A percentile compares a stretch with the other conserved stretches of the same genome.
phyloP scores from a whole-genome alignment of 2,888 invertebrate genomes.

The Drosophila glabriapex region DNA sequence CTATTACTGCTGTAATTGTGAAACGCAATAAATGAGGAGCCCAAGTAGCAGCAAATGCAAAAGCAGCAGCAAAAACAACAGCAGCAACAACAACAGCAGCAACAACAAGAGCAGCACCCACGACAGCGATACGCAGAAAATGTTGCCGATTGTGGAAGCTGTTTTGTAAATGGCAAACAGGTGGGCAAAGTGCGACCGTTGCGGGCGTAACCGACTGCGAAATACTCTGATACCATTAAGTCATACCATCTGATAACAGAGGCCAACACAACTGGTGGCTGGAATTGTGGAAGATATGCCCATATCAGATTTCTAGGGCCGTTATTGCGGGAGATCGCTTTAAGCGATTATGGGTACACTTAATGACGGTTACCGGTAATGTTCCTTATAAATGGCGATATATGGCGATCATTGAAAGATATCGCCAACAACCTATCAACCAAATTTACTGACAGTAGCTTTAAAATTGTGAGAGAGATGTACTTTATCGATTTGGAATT shows the following conservation, averaged over 20 bases:
- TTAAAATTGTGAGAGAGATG: neutral
- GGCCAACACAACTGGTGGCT: neutral
- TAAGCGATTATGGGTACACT: too few relatives aligned
- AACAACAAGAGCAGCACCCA: conserved; percentile 12
- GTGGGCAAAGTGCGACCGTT: conserved; percentile 16
- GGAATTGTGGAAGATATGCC: too few relatives aligned
- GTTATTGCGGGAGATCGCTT: too few relatives aligned
- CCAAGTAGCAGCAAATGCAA: conserved; percentile 7
- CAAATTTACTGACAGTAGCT: neutral
- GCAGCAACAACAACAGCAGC: conserved; percentile 12
- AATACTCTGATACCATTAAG: neutral
- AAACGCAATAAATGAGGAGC: conserved; percentile 44
- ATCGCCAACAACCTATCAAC: neutral
- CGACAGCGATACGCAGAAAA: conserved; percentile 19
- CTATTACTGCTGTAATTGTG: conserved; percentile 64
- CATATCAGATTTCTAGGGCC: too few relatives aligned
- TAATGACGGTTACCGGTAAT: too few relatives aligned
- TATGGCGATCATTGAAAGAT: neutral
- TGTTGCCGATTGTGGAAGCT: conserved; percentile 24
- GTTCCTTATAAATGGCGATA: neutral
- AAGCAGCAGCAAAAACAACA: conserved; percentile 11
- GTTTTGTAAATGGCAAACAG: conserved; percentile 39
- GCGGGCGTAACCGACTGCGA: neutral
- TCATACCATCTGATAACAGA: neutral
- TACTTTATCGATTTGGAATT: neutral